Evolutionary conservation across 1,140 invertebrate species (phyloP).

Genomic region (Drosophila micromelanica): DNA sequence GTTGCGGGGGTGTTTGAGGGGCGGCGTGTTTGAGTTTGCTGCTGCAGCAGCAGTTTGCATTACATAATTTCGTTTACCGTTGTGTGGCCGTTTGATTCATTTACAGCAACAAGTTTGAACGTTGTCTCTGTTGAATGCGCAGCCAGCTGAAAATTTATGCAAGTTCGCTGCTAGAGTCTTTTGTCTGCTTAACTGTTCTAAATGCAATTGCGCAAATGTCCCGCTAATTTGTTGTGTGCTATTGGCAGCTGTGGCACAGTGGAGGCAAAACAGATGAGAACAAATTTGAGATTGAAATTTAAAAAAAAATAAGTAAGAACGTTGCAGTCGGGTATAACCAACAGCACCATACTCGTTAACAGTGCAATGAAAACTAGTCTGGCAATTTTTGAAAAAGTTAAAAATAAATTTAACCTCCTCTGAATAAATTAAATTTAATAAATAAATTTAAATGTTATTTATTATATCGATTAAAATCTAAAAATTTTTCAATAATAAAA

Average conservation of each 20-base stretch:
- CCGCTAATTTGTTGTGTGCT: slow-evolving; percentile 34
- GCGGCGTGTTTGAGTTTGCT: slow-evolving; percentile 13
- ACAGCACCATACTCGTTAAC: no score
- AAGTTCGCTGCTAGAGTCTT: slow-evolving; percentile 59
- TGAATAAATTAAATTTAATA: no score
- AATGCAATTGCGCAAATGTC: slow-evolving; percentile 53
- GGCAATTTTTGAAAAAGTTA: no score
- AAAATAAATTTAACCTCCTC: no score
- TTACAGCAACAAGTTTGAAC: slow-evolving; percentile 45
- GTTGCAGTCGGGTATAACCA: no score
- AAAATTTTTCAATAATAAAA: no score
- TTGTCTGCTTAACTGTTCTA: slow-evolving; percentile 52
- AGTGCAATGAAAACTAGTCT: no score
- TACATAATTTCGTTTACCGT: slow-evolving; percentile 80
- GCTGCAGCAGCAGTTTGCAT: slow-evolving; percentile 58
- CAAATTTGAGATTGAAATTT: neutral
- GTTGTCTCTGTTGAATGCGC: slow-evolving; percentile 53
- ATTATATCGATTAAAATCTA: no score
- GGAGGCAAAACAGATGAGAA: neutral
- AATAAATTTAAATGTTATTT: no score
- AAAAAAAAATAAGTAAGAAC: no score
- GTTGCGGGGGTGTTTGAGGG: neutral
- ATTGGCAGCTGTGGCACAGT: slow-evolving; percentile 32
- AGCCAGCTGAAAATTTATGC: slow-evolving; percentile 67
- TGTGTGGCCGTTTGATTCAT: slow-evolving; percentile 76